Conservation (phyloP, 2,888 invertebrate genomes). For the Eledona agricola region DNA sequence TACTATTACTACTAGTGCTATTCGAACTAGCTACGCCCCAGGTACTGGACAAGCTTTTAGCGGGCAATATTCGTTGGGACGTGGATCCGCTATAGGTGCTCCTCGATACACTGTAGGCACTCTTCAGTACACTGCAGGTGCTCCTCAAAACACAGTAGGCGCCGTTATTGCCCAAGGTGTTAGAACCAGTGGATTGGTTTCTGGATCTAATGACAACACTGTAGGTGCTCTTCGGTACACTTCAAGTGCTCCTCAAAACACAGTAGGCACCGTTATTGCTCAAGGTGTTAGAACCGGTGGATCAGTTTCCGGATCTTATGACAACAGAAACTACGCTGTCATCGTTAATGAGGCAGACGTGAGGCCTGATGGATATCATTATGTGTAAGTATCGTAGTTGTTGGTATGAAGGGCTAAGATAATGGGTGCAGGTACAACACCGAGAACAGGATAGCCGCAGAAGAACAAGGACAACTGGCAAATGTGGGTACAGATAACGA, state of each 20-base stretch:
- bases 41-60: too few species aligned
- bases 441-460: slow-evolving; percentile 71
- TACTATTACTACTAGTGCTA: too few species aligned
- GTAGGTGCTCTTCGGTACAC: too few species aligned
- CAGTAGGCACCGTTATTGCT: slow-evolving; percentile 1
- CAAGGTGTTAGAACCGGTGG: neutral
- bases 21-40: too few species aligned
- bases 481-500: slow-evolving; percentile 64
- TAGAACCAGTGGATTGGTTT: too few species aligned
- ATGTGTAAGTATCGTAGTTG: slow-evolving; percentile 55
- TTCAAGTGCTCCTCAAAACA: too few species aligned
- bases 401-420: slow-evolving; percentile 1
- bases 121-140: too few species aligned
- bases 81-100: too few species aligned
- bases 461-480: slow-evolving; percentile 67
- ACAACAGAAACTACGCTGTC: slow-evolving; percentile 64
- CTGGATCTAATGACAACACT: too few species aligned
- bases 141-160: neutral
- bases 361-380: slow-evolving; percentile 68
- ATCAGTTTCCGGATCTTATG: slow-evolving; percentile 51
- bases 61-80: too few species aligned
- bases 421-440: slow-evolving; percentile 65
- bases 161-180: neutral
- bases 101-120: too few species aligned
- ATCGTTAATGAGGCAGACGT: slow-evolving; percentile 66